phyloP scores from a whole-genome alignment of 1,140 invertebrate genomes.

The Acromyrmex charruanus region DNA sequence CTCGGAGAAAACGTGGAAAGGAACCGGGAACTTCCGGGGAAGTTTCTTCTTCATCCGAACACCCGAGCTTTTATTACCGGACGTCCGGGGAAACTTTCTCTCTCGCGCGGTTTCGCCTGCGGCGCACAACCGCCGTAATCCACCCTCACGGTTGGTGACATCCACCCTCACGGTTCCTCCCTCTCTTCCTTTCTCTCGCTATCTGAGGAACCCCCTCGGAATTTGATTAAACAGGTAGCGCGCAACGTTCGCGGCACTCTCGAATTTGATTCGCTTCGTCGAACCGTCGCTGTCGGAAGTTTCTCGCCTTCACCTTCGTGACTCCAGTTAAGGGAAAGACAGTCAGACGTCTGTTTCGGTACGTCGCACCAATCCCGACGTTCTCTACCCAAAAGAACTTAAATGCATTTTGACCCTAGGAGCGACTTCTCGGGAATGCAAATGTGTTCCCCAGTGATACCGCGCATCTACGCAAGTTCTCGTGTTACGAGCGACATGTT shows the following conservation, averaged over 20 bases:
- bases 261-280: slow-evolving; percentile 34
- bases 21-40: slow-evolving; percentile 11
- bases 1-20: slow-evolving; percentile 14
- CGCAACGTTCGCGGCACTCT: not conserved
- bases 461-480: not conserved
- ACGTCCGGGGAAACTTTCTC: slow-evolving; percentile 38
- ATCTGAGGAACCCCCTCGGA: not conserved
- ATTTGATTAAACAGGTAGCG: slow-evolving; percentile 59
- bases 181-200: not conserved
- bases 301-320: not conserved
- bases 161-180: not conserved
- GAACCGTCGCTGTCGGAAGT: not conserved
- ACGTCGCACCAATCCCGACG: slow-evolving; percentile 11
- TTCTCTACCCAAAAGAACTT: not conserved
- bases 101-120: slow-evolving; percentile 13
- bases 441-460: slow-evolving; percentile 33
- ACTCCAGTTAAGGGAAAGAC: slow-evolving; percentile 81
- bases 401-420: slow-evolving; percentile 25
- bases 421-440: slow-evolving; percentile 28
- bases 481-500: slow-evolving; percentile 21
- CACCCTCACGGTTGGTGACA: not conserved
- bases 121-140: slow-evolving; percentile 5
- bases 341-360: slow-evolving; percentile 67
- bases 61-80: slow-evolving; percentile 40
- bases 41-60: not conserved